Evolutionary conservation across 1,140 invertebrate genomes (phyloP), one percentile per base, ranked within the genome.

Genomic region (Vanessa tameamea): DNA sequence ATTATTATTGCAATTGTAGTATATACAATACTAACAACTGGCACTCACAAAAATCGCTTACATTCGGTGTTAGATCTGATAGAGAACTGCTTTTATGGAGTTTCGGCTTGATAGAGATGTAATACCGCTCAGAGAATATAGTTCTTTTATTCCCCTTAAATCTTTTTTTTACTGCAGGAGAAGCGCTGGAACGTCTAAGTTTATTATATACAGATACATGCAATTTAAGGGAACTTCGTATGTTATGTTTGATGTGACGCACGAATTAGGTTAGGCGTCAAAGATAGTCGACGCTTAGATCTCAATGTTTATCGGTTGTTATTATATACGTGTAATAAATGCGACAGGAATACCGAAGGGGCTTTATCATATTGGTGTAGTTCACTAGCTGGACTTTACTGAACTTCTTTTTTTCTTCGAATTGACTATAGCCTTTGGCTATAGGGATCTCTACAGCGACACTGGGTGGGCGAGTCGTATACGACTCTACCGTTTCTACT

Each of bases 21-120:
- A 16, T 23, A 59, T n/a, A 67, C 31, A 75, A 73, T 82, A 83
- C 78, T 80, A 83, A 80, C 78, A 73, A 80, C 66, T 65, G 57
- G 68, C 47, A 89, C 89, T 89, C 75, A 90, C 89, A 84, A 77
- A 80, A 80, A 73, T 89, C 84, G 57, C 86, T 88, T 66, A 81
- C 72, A 48, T 83, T 77, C 26, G 80, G 78, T 9, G 83, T 82
- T 6, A 91, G 78, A 37, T 91, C 86, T 8, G 88, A 85, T 13
- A 91, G 68, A 9, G 88, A 90, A 67, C 65, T 89, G 75, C 88
- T 90, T 70, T 78, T 85, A 63, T 82, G 76, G 13, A 87, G 71
- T 78, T 85, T 87, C 20, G 89, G 89, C 68, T 86, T 88, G 65
- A 91, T 87, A 12, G 83, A 86, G 74, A 91, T 90, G 37, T 83